Conservation (phyloP, 64 coral and sea anemone genomes). For the Stylophora pistillata region DNA sequence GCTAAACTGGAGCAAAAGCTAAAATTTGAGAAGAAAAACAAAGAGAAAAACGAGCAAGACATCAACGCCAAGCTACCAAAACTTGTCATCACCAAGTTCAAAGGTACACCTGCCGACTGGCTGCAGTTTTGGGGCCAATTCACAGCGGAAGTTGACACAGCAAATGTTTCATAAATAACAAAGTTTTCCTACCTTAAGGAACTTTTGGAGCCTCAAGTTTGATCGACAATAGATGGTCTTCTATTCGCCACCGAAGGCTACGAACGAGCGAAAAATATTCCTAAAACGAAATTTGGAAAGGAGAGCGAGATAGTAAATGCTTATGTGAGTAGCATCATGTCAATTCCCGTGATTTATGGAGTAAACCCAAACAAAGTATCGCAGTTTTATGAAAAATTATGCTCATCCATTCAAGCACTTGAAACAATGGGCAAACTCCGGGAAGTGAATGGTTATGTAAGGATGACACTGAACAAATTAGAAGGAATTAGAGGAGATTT, state of each 20-base stretch:
- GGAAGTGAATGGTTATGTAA: slow-evolving; percentile 47
- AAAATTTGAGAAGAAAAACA: slow-evolving; percentile 3
- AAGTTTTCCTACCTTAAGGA: slow-evolving; percentile 75
- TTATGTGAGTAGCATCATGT: background rate
- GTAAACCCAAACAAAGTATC: background rate
- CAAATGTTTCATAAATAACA: slow-evolving; percentile 45
- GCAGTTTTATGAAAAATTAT: slow-evolving; percentile 4
- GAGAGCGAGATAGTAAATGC: background rate
- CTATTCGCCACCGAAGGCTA: slow-evolving; percentile 3
- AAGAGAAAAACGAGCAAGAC: background rate
- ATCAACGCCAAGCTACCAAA: slow-evolving; percentile 19
- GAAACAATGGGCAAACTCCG: slow-evolving; percentile 44
- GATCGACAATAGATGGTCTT: slow-evolving; percentile 16
- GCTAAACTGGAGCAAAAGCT: slow-evolving; percentile 10
- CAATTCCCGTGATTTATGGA: background rate
- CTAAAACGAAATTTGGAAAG: background rate
- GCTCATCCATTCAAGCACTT: background rate
- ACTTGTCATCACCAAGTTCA: slow-evolving; percentile 40
- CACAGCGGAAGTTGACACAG: slow-evolving; percentile 56
- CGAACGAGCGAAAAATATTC: background rate
- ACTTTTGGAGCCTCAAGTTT: slow-evolving; percentile 42
- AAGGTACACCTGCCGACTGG: slow-evolving; percentile 58
- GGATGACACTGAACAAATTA: slow-evolving; percentile 54
- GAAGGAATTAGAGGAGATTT: slow-evolving; percentile 47
- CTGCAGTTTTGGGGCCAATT: slow-evolving; percentile 44